A percentile compares a stretch with the other conserved stretches of the same genome.
Conservation (phyloP, 1,140 invertebrate species). For the Andrena cerasifolii region DNA sequence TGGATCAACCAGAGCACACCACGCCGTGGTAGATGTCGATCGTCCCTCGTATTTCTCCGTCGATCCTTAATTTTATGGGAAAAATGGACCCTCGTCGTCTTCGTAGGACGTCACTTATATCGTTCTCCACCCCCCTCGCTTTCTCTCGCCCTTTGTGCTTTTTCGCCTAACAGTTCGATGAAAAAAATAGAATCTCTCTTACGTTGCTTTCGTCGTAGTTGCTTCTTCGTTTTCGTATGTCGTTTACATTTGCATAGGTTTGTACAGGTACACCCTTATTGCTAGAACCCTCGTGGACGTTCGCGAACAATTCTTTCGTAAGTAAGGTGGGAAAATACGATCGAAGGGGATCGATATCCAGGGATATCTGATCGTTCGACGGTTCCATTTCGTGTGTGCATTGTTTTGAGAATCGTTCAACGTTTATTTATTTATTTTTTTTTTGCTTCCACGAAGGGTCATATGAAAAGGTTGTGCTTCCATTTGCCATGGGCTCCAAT, state of each 20-base stretch:
- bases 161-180: slow-evolving; percentile 3
- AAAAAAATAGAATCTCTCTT: slow-evolving; percentile 59
- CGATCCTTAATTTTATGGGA: slow-evolving; percentile 61
- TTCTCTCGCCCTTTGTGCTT: not conserved
- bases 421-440: slow-evolving; percentile 28
- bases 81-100: slow-evolving; percentile 75
- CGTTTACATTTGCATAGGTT: slow-evolving; percentile 6
- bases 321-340: slow-evolving; percentile 10
- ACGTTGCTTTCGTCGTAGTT: slow-evolving; percentile 8
- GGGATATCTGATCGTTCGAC: slow-evolving; percentile 19
- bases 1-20: slow-evolving; percentile 76
- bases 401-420: not conserved
- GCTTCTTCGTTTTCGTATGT: slow-evolving; percentile 15
- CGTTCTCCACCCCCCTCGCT: not conserved
- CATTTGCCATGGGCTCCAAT: not conserved
- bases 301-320: slow-evolving; percentile 17
- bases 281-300: slow-evolving; percentile 59
- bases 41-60: slow-evolving; percentile 61
- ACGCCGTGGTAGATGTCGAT: slow-evolving; percentile 72
- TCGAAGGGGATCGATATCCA: slow-evolving; percentile 29
- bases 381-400: not conserved
- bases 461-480: not conserved
- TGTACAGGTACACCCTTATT: slow-evolving; percentile 73
- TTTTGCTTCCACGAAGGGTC: slow-evolving; percentile 24
- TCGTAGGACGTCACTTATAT: slow-evolving; percentile 29